Evolutionary conservation across 2,797 vertebrate genomes (phyloP), one percentile per base, ranked within the genome.

Genomic region (Chaenodraco wilsoni): DNA sequence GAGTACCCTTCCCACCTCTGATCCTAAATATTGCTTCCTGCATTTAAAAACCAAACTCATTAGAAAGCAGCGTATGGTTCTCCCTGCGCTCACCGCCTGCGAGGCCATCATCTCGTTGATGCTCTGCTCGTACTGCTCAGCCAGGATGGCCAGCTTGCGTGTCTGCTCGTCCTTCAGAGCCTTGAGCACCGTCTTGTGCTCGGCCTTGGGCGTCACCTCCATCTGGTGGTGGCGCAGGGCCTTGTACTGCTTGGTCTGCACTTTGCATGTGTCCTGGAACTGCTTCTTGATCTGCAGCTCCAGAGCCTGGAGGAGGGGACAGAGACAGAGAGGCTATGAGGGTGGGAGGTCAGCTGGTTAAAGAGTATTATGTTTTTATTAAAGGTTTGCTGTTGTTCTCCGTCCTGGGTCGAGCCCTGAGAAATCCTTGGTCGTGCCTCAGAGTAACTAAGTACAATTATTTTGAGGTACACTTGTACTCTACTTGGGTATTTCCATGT

Each of bases 21-120:
- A 37, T 9, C 33, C 33, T 37, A 9, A 23, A 54, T 8, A 13
- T 41, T 3, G 31, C n/a, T 5, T 19, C 2, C 41, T 52, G 50
- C 13, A 49, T 56, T 71, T 3, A 37, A 5, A 55, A 51, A 15
- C n/a, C 46, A 3, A 27, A 33, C 31, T 8, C 11, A 15, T 3
- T 9, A 10, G 12, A n/a, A 66, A 23, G 0, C 1, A 61, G 27
- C 0, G 15, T 13, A 37, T 55, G 2, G 44, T 49, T 0, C 3
- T 49, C 10, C 45, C 44, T 69, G 51, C 7, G 19, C 96, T 95
- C 91, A 99, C 98, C 94, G 98, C 98, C 90, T 99, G 98, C 0
- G 97, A 99, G 73, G 98, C 98, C 98, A 99, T 99, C 98, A 99
- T 99, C 93, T 99, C 97, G 1, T 99, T 99, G 94, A 99, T 99